phyloP scores from a whole-genome alignment of 2,888 invertebrate species.

The Habrosyne pyritoides region DNA sequence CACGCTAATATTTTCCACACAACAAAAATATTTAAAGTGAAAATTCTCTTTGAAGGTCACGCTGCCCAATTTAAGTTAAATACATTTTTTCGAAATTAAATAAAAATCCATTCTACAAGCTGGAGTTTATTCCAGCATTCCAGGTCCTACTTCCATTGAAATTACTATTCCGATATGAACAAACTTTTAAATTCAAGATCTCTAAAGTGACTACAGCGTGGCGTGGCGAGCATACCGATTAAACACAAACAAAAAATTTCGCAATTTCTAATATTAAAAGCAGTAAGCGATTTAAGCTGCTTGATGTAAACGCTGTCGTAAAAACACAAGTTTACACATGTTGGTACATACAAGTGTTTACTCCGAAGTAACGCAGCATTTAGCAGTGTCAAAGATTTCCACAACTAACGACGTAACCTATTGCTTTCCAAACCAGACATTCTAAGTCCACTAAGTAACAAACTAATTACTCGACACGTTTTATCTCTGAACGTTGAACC shows the following conservation, averaged over 20 bases:
- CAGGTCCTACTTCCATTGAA: no score
- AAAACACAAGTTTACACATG: neutral
- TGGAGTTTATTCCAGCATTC: no score
- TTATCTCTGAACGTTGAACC: slow-evolving; percentile 48
- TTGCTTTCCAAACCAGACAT: slow-evolving; percentile 33
- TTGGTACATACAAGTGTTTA: neutral
- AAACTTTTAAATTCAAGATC: no score
- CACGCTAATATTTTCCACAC: slow-evolving; percentile 19
- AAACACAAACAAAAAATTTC: neutral
- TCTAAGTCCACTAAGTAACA: slow-evolving; percentile 29
- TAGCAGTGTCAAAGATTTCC: slow-evolving; percentile 1
- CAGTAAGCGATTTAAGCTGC: neutral
- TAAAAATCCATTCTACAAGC: no score
- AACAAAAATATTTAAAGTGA: neutral
- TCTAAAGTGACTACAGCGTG: no score
- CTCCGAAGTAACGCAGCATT: neutral
- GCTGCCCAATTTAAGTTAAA: neutral
- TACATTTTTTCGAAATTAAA: neutral
- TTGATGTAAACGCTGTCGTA: neutral
- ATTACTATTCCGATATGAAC: no score
- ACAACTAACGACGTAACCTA: slow-evolving; percentile 6
- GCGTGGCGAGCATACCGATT: no score
- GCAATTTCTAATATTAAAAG: neutral
- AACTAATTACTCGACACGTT: slow-evolving; percentile 55
- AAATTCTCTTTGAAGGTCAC: neutral